A percentile compares a stretch with the other conserved stretches of the same genome.
Conservation (phyloP, 1,140 invertebrate genomes). For the Stegodyphus mimosarum region DNA sequence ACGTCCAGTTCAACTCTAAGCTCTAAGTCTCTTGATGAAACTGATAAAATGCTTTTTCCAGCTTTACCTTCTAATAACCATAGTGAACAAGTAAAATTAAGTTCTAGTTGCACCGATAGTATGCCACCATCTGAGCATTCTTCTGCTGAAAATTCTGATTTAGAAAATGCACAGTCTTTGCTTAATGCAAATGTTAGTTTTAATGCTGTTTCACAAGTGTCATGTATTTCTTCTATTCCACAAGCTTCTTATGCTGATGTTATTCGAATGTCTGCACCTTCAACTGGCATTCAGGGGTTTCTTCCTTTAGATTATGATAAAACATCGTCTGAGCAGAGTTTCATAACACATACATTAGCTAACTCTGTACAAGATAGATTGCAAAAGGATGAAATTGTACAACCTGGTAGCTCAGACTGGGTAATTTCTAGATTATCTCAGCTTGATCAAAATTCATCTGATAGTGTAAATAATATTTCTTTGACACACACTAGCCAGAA, state of each 20-base stretch:
- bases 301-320: not conserved
- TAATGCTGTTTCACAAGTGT: slow-evolving; percentile 62
- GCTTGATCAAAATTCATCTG: slow-evolving; percentile 17
- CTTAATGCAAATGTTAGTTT: slow-evolving; percentile 67
- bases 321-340: not conserved
- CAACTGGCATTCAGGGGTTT: slow-evolving; percentile 13
- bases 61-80: slow-evolving; percentile 47
- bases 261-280: slow-evolving; percentile 71
- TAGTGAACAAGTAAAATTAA: slow-evolving; percentile 22
- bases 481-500: slow-evolving; percentile 7
- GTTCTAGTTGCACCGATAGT: slow-evolving; percentile 69
- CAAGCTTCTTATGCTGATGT: slow-evolving; percentile 82
- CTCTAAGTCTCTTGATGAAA: slow-evolving; percentile 9
- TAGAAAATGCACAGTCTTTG: slow-evolving; percentile 79
- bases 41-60: slow-evolving; percentile 49
- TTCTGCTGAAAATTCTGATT: slow-evolving; percentile 73
- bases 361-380: slow-evolving; percentile 13
- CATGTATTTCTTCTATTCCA: slow-evolving; percentile 69
- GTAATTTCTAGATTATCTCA: slow-evolving; percentile 36
- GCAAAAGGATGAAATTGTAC: slow-evolving; percentile 33
- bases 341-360: not conserved
- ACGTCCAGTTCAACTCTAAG: not conserved
- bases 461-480: slow-evolving; percentile 3
- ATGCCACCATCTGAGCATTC: slow-evolving; percentile 78
- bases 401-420: slow-evolving; percentile 31